phyloP scores from a whole-genome alignment of 2,888 invertebrate genomes.

The Tetheella fluctuosa region DNA sequence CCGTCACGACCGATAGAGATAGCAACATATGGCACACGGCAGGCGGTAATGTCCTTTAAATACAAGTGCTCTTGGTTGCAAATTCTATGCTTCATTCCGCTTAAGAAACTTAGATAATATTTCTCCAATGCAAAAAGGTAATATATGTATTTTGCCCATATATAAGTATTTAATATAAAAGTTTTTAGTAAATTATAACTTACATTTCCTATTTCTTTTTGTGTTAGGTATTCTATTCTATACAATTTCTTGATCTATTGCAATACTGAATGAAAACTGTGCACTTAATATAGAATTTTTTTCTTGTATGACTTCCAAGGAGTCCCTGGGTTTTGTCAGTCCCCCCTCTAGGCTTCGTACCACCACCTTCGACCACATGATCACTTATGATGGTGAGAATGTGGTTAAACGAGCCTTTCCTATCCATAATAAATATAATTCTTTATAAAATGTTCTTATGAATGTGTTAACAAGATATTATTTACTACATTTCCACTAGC shows the following conservation, averaged over 20 bases:
- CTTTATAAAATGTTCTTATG: no score
- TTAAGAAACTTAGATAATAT: slow-evolving; percentile 14
- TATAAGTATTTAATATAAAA: slow-evolving; percentile 16
- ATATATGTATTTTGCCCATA: slow-evolving; percentile 20
- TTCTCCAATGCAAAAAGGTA: slow-evolving; percentile 12
- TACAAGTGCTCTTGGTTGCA: no score
- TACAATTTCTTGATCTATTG: background rate
- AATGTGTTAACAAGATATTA: background rate
- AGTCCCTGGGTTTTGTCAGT: no score
- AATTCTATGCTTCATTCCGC: background rate
- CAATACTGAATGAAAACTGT: background rate
- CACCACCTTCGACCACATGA: background rate
- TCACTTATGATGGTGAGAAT: background rate
- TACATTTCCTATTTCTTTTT: slow-evolving; percentile 24
- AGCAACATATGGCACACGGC: no score
- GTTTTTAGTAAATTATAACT: slow-evolving; percentile 28
- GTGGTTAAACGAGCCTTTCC: background rate
- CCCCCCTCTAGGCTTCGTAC: no score
- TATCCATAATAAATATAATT: no score
- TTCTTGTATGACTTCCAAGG: no score
- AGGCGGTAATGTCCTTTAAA: no score
- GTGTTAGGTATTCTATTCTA: slow-evolving; percentile 12
- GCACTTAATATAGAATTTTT: background rate
- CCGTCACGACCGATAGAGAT: no score
- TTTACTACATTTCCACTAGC: background rate